These are phyloP conservation scores for Rhinogobio ventralis DNA, from an alignment of 2,797 vertebrate genomes.

Conservation along the genomic window DNA sequence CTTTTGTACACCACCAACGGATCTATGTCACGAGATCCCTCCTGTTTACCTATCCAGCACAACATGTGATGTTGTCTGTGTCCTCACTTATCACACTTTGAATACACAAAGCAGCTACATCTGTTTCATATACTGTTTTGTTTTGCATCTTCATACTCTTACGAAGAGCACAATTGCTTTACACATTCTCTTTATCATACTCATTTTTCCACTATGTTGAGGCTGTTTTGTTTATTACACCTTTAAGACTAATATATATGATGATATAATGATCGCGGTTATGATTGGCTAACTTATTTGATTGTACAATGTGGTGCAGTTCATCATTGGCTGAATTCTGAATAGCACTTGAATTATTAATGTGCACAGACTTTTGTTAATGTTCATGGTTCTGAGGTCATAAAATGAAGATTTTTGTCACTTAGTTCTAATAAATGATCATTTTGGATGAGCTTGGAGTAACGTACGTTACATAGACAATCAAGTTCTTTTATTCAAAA, in stretches of 20 bases:
- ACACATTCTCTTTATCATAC: not conserved
- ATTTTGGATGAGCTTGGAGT: not conserved
- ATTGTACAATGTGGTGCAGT: not conserved
- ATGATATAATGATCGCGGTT: not conserved
- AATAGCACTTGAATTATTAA: not conserved
- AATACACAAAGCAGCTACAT: conserved; percentile 6
- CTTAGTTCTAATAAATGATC: not conserved
- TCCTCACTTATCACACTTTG: not conserved
- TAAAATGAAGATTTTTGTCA: not conserved
- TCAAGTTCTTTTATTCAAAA: not conserved
- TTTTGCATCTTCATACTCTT: not conserved
- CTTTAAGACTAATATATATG: not conserved
- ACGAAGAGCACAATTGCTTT: not conserved
- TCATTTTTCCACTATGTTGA: not conserved
- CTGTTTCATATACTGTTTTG: not conserved
- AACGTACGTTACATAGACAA: not conserved
- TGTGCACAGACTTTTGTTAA: not conserved
- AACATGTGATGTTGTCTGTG: not conserved
- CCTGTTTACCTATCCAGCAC: conserved; percentile 62
- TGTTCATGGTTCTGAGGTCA: not conserved
- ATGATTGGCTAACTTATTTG: not conserved
- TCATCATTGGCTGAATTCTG: not conserved
- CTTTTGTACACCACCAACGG: conserved; percentile 66
- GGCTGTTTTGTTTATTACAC: not conserved
- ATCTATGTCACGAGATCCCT: conserved; percentile 71